phyloP scores from a whole-genome alignment of 2,797 vertebrate genomes.

The Pygocentrus nattereri region DNA sequence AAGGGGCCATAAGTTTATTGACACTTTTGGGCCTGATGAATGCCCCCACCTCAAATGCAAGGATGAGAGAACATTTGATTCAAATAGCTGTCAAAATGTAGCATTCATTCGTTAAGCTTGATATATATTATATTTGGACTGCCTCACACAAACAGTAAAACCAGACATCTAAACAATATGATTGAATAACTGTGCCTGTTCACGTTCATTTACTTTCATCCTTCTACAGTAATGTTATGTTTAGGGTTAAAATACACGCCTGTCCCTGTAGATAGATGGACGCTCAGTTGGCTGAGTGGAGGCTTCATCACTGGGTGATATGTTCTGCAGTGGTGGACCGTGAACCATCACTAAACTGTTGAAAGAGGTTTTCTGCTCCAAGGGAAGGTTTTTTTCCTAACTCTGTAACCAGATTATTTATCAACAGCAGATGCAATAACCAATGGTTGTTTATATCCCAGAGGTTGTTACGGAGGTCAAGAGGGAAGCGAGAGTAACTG shows the following conservation, averaged over 20 bases:
- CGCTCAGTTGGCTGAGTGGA: neutral
- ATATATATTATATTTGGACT: conserved; percentile 76
- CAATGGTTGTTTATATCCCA: conserved; percentile 48
- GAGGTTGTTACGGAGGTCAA: conserved; percentile 35
- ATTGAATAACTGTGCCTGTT: conserved; percentile 63
- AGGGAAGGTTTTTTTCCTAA: conserved; percentile 13
- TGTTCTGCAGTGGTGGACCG: conserved; percentile 27
- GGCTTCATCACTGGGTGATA: conserved; percentile 45
- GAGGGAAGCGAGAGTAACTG: neutral
- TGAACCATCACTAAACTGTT: conserved; percentile 13
- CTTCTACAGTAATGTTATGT: conserved; percentile 42
- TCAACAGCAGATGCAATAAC: conserved; percentile 48
- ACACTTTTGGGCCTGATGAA: conserved; percentile 26
- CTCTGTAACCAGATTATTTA: conserved; percentile 47
- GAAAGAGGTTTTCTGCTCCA: conserved; percentile 2
- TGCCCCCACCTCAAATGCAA: conserved; percentile 10
- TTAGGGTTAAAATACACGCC: conserved; percentile 7
- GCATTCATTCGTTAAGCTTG: conserved; percentile 57
- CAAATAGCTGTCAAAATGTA: conserved; percentile 45
- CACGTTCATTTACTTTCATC: conserved; percentile 58
- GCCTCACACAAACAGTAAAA: conserved; percentile 64
- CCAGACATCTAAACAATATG: conserved; percentile 55
- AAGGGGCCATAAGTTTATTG: conserved; percentile 1
- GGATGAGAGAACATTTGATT: conserved; percentile 24
- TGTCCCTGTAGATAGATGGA: neutral